phyloP scores from a whole-genome alignment of 2,888 invertebrate species.

The Gonocerus acuteangulatus region DNA sequence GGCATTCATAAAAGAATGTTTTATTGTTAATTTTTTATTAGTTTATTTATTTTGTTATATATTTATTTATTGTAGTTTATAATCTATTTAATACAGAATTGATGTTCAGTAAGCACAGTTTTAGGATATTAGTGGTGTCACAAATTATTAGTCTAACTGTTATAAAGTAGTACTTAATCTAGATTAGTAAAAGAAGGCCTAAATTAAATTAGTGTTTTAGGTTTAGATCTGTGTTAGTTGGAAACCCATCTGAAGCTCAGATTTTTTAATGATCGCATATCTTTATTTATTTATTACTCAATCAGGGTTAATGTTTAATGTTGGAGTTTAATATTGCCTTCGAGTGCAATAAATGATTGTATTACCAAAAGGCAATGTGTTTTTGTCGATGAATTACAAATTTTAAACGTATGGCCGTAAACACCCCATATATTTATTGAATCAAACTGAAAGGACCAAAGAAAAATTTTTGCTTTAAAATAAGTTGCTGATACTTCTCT shows the following conservation, averaged over 20 bases:
- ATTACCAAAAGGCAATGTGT: too few relatives aligned
- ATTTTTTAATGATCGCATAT: background rate
- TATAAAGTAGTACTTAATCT: background rate
- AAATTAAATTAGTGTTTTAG: background rate
- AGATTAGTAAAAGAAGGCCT: background rate
- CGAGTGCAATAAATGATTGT: background rate
- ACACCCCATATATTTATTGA: conserved; percentile 30
- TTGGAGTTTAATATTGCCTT: background rate
- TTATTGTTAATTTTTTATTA: background rate
- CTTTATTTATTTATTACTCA: background rate
- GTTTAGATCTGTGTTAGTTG: background rate
- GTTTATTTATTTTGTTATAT: too few relatives aligned
- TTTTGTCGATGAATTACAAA: background rate
- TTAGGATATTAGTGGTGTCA: background rate
- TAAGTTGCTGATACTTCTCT: conserved; percentile 6
- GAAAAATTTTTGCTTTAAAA: conserved; percentile 22
- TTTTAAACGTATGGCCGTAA: conserved; percentile 25
- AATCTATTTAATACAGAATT: too few relatives aligned
- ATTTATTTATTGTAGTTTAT: too few relatives aligned
- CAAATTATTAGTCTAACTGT: background rate
- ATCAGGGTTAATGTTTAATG: background rate
- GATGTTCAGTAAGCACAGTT: background rate
- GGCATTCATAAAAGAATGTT: background rate
- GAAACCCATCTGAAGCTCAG: background rate
- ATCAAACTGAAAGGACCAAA: conserved; percentile 33